phyloP scores from a whole-genome alignment of 2,888 invertebrate genomes.

The Leptopilina syphax region DNA sequence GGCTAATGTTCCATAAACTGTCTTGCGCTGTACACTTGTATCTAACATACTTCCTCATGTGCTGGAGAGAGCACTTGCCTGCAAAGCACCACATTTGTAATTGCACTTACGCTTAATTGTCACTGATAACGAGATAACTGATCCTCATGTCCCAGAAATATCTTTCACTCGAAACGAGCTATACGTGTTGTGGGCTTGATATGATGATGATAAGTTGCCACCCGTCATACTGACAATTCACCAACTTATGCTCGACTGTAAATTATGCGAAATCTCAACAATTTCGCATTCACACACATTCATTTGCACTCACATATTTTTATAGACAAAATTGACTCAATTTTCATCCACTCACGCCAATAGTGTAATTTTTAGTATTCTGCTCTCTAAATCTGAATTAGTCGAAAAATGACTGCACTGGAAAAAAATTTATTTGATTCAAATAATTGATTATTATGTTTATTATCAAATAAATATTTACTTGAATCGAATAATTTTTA shows the following conservation, averaged over 20 bases:
- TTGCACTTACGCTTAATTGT: conserved; percentile 51
- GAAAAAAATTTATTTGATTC: too few relatives aligned
- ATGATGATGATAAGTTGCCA: not conserved
- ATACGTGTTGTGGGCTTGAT: conserved; percentile 17
- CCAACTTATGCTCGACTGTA: not conserved
- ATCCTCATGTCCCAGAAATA: conserved; percentile 42
- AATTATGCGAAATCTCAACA: too few relatives aligned
- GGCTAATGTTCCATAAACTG: conserved; percentile 49
- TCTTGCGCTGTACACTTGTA: conserved; percentile 39
- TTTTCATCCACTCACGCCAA: too few relatives aligned
- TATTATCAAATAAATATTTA: too few relatives aligned
- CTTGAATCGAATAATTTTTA: too few relatives aligned
- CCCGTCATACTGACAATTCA: not conserved
- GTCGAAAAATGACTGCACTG: too few relatives aligned
- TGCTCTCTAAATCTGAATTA: too few relatives aligned
- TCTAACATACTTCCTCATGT: conserved; percentile 36
- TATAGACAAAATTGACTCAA: too few relatives aligned
- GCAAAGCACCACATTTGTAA: conserved; percentile 37
- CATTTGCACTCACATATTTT: too few relatives aligned
- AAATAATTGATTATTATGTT: too few relatives aligned
- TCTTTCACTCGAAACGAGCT: conserved; percentile 19
- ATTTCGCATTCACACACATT: too few relatives aligned
- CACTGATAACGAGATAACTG: conserved; percentile 52
- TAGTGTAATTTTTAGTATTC: too few relatives aligned
- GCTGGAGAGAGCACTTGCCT: conserved; percentile 25